A percentile compares a stretch with the other conserved stretches of the same genome.
phyloP scores from a whole-genome alignment of 2,113 vertebrate species.

The Neotragus moschatus region DNA sequence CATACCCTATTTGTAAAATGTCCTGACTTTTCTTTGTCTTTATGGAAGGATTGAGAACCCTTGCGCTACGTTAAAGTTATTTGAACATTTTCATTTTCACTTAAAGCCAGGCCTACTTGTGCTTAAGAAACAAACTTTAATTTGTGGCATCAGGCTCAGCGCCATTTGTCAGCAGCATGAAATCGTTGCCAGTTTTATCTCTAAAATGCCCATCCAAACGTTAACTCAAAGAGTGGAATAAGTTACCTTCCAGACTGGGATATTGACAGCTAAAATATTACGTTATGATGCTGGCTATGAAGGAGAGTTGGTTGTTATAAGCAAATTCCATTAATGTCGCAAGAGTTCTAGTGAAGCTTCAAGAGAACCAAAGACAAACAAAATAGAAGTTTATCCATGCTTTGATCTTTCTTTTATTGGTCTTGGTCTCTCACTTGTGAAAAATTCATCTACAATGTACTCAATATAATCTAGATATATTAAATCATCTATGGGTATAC shows the following conservation, averaged over 20 bases:
- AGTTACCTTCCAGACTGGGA: background rate
- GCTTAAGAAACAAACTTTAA: background rate
- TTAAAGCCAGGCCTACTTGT: background rate
- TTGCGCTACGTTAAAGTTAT: background rate
- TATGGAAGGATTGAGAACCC: background rate
- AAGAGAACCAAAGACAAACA: background rate
- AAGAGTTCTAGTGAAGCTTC: background rate
- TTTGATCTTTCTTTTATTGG: background rate
- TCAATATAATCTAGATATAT: background rate
- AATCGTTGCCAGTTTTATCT: background rate
- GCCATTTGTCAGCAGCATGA: background rate
- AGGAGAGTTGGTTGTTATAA: background rate
- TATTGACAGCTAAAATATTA: background rate
- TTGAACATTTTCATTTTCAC: constrained; percentile 26
- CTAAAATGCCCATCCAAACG: constrained; percentile 16
- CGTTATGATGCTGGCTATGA: background rate
- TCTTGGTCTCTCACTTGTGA: background rate
- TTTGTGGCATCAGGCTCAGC: background rate
- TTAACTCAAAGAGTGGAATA: background rate
- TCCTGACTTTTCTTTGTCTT: background rate
- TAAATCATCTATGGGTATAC: background rate
- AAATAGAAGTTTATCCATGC: background rate
- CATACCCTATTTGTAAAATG: background rate
- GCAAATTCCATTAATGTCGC: background rate
- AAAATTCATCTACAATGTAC: background rate